phyloP scores from a whole-genome alignment of 2,888 invertebrate species.

The Apodemia zela region DNA sequence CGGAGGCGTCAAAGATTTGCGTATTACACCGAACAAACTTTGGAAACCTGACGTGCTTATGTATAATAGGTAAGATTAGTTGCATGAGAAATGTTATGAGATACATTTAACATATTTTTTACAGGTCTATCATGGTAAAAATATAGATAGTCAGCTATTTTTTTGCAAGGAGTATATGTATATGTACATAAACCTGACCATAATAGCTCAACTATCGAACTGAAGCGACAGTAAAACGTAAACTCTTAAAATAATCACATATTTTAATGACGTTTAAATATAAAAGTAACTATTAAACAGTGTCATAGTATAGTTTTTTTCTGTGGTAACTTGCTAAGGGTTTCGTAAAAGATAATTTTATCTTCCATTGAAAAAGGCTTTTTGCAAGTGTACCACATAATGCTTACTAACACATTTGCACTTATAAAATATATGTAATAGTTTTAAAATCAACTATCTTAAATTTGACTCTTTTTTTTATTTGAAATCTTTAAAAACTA shows the following conservation, averaged over 20 bases:
- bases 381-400: too few relatives aligned
- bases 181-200: not conserved
- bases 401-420: too few relatives aligned
- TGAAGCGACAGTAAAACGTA: not conserved
- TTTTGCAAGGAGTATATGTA: not conserved
- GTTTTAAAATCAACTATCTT: too few relatives aligned
- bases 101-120: conserved; percentile 25
- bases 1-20: conserved; percentile 95
- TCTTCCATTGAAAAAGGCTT: too few relatives aligned
- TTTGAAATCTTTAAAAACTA: too few relatives aligned
- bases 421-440: too few relatives aligned
- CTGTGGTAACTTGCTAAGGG: not conserved
- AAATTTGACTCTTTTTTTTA: too few relatives aligned
- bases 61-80: conserved; percentile 95
- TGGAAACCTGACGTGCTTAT: conserved; percentile 99
- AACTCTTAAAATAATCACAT: not conserved
- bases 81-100: conserved; percentile 29
- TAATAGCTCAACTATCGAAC: not conserved
- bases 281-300: not conserved
- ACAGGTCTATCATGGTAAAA: conserved; percentile 26
- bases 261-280: not conserved
- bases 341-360: too few relatives aligned
- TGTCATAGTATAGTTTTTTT: not conserved
- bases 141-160: conserved; percentile 21
- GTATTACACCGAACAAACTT: conserved; percentile 96